Conservation (phyloP, 2,888 invertebrate species). For the Agriopis aurantiaria region DNA sequence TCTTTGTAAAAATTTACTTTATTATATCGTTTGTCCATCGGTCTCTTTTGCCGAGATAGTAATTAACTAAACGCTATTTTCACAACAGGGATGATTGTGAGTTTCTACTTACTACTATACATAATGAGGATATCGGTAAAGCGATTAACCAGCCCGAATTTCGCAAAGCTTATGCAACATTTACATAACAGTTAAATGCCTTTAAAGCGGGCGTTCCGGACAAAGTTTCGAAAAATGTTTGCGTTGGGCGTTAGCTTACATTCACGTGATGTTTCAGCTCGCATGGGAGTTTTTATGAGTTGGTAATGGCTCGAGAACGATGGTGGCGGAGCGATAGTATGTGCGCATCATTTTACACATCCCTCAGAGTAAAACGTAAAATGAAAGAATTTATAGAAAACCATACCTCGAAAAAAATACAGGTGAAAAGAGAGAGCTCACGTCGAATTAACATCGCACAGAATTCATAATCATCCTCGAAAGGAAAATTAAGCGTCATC, state of each 20-base stretch:
- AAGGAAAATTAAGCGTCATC: slow-evolving; percentile 25
- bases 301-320: slow-evolving; percentile 17
- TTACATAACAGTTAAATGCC: slow-evolving; percentile 55
- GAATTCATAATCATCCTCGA: slow-evolving; percentile 25
- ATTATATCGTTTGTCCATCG: too few relatives aligned
- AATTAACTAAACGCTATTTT: background rate
- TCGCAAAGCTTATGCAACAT: slow-evolving; percentile 54
- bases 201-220: slow-evolving; percentile 51
- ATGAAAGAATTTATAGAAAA: too few relatives aligned
- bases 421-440: background rate
- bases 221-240: slow-evolving; percentile 58
- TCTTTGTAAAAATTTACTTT: too few relatives aligned
- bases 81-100: background rate
- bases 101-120: background rate
- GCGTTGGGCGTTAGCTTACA: slow-evolving; percentile 43
- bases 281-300: slow-evolving; percentile 53
- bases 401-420: too few relatives aligned
- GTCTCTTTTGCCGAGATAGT: too few relatives aligned
- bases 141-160: slow-evolving; percentile 47
- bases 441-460: slow-evolving; percentile 17
- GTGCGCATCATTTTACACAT: background rate
- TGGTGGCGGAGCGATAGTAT: too few relatives aligned
- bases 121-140: slow-evolving; percentile 48
- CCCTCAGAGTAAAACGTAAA: too few relatives aligned
- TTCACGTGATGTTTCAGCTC: slow-evolving; percentile 44